Base-by-base conservation (phyloP, 2,113 vertebrate genomes). In the Glareola pratincola region DNA sequence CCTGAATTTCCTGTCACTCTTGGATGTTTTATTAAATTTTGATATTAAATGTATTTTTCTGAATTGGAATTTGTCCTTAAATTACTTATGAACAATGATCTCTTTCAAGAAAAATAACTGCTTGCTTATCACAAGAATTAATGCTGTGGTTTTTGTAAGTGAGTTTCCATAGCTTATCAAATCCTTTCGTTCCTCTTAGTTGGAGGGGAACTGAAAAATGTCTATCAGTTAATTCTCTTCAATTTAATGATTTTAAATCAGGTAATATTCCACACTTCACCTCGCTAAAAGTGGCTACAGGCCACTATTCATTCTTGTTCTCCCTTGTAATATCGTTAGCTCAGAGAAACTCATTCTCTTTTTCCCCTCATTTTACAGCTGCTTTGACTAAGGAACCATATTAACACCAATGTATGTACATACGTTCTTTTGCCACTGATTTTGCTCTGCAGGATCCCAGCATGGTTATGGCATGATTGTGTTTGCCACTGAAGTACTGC, bases 61-160 rank as follows among this genome's bases (percentile, higher is more conserved):
- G 97, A 98, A 97, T 97, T 80, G 83, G 95, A 98, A 95, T 97
- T 97, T 98, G 96, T 98, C 97, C 97, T 94, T 96, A 96, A 95
- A 90, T 94, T 92, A 69, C 91, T 96, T 94, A 34, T 27, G 87
- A 98, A 98, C 97, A 98, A 97, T 96, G 95, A 95, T 85, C 66
- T 85, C 97, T 98, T 98, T 98, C 50, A 93, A 79, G 91, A 80
- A 95, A 95, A 97, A n/a, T 71, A 92, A 72, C 91, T 81, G 41
- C 83, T 95, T 96, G 92, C 96, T 98, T 98, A 98, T 98, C 98
- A 22, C 39, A 94, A 88, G 91, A 97, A 96, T 97, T 97, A 95
- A 94, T 95, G 59, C 92, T 85, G 87, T 97, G 96, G 88, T 72
- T 96, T 97, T 96, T 87, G 57, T 90, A 94, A 96, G 94, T 94